phyloP scores from a whole-genome alignment of 2,888 invertebrate species.

The Melanophora roralis region DNA sequence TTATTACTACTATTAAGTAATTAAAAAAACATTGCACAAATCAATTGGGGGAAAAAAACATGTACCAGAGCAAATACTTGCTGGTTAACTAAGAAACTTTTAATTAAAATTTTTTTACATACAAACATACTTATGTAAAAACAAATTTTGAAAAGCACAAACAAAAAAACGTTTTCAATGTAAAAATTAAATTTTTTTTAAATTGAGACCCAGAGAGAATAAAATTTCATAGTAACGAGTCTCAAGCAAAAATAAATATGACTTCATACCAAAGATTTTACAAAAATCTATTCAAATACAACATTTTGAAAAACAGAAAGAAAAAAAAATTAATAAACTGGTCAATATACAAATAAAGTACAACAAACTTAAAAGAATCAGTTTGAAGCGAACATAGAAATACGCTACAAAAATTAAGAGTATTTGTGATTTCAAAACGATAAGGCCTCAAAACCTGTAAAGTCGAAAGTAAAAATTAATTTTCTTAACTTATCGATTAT shows the following conservation, averaged over 20 bases:
- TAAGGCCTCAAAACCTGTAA: too few species aligned
- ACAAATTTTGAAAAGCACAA: neutral
- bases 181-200: conserved; percentile 21
- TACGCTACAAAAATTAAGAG: too few species aligned
- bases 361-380: neutral
- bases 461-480: too few species aligned
- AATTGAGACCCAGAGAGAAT: neutral
- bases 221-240: conserved; percentile 35
- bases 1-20: conserved; percentile 4
- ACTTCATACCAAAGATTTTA: conserved; percentile 54
- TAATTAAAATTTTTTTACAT: conserved; percentile 8
- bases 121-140: neutral
- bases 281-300: conserved; percentile 36
- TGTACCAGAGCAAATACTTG: neutral
- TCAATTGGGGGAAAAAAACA: neutral
- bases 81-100: conserved; percentile 14
- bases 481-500: too few species aligned
- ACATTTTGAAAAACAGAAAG: conserved; percentile 13
- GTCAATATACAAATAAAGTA: conserved; percentile 1
- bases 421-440: too few species aligned
- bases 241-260: conserved; percentile 56
- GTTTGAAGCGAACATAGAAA: neutral
- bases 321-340: neutral
- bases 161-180: neutral
- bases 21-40: conserved; percentile 33